Evolutionary conservation across 1,140 invertebrate species (phyloP).

Genomic region (Teleogryllus occipitalis): DNA sequence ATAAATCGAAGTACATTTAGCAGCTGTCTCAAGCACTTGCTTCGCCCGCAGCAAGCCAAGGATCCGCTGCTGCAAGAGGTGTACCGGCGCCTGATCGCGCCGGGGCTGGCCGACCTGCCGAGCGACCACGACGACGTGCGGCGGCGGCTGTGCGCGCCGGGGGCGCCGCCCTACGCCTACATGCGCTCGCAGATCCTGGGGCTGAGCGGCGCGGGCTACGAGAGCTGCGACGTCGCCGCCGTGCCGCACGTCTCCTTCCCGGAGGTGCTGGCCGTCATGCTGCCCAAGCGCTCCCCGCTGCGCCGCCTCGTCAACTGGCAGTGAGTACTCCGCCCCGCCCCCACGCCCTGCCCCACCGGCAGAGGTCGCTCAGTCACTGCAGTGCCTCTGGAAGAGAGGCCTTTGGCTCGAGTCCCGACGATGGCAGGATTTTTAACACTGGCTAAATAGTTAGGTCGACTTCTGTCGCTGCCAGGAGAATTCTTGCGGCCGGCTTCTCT

Average conservation of each 20-base stretch:
- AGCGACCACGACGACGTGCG: background rate
- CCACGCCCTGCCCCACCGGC: no score
- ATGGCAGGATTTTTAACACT: no score
- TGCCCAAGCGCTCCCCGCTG: background rate
- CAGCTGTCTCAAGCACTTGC: no score
- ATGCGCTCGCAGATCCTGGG: background rate
- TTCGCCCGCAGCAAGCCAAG: background rate
- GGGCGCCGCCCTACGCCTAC: background rate
- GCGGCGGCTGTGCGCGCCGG: background rate
- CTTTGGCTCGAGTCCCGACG: no score
- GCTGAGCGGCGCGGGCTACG: background rate
- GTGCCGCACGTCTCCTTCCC: background rate
- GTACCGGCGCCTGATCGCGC: background rate
- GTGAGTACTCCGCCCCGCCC: background rate
- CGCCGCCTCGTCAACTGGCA: background rate
- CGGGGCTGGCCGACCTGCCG: background rate
- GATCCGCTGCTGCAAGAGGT: background rate
- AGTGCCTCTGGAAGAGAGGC: no score
- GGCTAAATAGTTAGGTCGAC: no score
- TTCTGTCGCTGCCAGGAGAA: no score
- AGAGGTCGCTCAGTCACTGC: no score
- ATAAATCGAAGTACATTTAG: no score
- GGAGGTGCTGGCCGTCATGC: background rate
- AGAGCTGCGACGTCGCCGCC: background rate
- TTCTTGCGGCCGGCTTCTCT: no score